Evolutionary conservation across 2,888 invertebrate species (phyloP).

Genomic region (Cryptosula pallasiana): DNA sequence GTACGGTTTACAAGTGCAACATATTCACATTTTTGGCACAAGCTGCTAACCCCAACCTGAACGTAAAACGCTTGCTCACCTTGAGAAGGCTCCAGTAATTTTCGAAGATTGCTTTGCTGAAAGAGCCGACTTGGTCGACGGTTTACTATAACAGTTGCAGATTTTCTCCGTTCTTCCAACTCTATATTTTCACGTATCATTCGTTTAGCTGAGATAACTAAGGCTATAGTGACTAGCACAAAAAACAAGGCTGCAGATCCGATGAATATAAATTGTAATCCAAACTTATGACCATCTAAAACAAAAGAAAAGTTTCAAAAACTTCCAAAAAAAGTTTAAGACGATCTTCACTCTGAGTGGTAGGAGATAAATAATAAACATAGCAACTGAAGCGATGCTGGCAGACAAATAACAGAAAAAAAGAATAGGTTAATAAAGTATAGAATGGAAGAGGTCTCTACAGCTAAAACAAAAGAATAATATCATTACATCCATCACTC

Average conservation of each 20-base stretch:
- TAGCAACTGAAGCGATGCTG: no score
- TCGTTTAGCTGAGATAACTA: background rate
- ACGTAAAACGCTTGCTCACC: background rate
- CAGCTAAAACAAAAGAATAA: no score
- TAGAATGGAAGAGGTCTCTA: no score
- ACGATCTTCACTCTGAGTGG: no score
- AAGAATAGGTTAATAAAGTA: no score
- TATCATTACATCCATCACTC: no score
- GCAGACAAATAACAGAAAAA: no score
- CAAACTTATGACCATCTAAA: constrained; percentile 9
- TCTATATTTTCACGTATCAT: constrained; percentile 19
- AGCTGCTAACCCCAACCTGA: no score
- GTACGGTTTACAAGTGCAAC: no score
- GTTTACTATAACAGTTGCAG: constrained; percentile 16
- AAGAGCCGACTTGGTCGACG: background rate
- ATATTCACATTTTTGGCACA: no score
- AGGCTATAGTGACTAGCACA: background rate
- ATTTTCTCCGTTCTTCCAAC: background rate
- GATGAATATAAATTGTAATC: constrained; percentile 1
- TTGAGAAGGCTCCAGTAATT: background rate
- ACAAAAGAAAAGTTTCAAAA: background rate
- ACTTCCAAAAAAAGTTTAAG: no score
- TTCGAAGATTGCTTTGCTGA: background rate
- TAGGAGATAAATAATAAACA: no score
- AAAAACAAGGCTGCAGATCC: background rate